These are phyloP conservation scores for Entomobrya multifasciata DNA, from an alignment of 2,888 invertebrate species.

Conservation along the genomic window DNA sequence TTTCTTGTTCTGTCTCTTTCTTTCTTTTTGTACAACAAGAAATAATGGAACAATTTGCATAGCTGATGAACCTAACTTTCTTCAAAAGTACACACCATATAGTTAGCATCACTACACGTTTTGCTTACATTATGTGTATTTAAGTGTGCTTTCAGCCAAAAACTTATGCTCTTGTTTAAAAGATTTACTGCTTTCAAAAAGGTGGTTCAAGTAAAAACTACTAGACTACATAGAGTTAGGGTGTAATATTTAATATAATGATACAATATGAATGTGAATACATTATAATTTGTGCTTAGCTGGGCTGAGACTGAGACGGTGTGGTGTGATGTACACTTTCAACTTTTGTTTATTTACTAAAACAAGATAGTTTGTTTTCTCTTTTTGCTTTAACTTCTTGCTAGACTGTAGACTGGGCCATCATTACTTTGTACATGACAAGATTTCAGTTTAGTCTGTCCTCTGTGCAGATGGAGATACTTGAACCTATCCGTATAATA, in stretches of 20 bases:
- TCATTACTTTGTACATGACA: no score
- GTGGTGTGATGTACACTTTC: neutral
- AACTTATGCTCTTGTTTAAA: constrained; percentile 42
- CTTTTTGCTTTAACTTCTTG: neutral
- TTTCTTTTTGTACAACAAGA: constrained; percentile 62
- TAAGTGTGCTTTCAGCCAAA: constrained; percentile 6
- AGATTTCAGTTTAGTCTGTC: no score
- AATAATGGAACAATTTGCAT: constrained; percentile 74
- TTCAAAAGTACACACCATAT: neutral
- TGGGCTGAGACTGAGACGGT: neutral
- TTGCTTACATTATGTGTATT: constrained; percentile 16
- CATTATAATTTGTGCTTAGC: neutral
- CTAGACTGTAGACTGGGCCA: no score
- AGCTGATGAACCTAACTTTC: constrained; percentile 67
- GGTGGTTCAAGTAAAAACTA: no score
- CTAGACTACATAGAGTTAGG: no score
- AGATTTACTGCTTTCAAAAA: constrained; percentile 55
- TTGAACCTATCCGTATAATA: no score
- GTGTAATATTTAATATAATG: constrained; percentile 50
- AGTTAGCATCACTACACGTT: no score
- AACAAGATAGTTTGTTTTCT: neutral
- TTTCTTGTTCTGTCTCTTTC: constrained; percentile 29
- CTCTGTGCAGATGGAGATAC: no score
- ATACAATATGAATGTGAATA: constrained; percentile 54
- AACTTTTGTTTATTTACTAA: neutral